Conservation (phyloP, 2,113 vertebrate species). For the Nycticorax nycticorax region DNA sequence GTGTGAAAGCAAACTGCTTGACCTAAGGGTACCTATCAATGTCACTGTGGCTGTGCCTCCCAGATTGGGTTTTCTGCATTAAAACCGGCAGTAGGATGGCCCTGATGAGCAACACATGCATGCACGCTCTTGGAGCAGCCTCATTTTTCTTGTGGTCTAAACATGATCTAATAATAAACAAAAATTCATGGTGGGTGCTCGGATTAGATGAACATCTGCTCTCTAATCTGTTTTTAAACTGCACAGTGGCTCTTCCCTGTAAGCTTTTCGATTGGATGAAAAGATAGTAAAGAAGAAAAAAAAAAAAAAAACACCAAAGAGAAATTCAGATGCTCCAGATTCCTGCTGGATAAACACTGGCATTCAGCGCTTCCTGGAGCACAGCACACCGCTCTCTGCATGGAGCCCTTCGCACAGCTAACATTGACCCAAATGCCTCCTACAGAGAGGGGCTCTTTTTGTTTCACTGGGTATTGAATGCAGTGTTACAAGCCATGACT, state of each 20-base stretch:
- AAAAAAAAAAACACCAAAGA: background rate
- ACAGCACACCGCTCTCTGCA: background rate
- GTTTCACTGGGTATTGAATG: background rate
- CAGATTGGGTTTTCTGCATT: background rate
- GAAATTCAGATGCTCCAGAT: background rate
- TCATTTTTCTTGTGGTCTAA: background rate
- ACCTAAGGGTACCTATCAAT: background rate
- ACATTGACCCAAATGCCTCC: background rate
- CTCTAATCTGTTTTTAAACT: constrained; percentile 3
- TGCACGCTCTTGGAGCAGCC: background rate
- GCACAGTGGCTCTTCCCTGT: background rate
- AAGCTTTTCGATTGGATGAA: background rate
- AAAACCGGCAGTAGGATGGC: background rate
- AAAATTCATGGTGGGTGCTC: background rate
- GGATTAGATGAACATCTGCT: constrained; percentile 36
- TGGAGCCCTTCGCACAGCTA: background rate
- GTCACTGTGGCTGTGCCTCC: background rate
- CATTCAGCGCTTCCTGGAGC: background rate
- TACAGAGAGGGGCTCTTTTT: background rate
- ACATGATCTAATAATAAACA: background rate
- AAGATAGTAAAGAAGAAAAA: background rate
- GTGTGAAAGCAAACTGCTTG: background rate
- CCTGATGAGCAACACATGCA: background rate
- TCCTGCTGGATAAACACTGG: background rate
- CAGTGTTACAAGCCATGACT: background rate